A percentile compares a stretch with the other conserved stretches of the same genome.
Evolutionary conservation across 2,113 vertebrate species (phyloP).

Genomic region (Cichladusa arquata): DNA sequence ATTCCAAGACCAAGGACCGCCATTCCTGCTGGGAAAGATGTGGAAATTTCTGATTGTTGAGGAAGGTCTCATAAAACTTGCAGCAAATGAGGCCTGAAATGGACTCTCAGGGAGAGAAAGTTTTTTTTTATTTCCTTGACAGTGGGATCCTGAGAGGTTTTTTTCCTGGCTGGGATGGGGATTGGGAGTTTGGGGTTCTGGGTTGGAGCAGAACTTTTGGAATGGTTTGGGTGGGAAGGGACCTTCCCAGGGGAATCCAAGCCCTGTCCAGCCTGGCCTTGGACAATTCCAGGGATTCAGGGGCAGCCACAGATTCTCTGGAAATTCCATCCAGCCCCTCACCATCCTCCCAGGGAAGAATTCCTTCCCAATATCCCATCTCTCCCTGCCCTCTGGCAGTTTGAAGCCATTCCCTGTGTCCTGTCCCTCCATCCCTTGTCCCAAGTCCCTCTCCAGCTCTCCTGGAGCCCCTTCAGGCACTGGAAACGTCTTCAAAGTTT

Average conservation of each 20-base stretch:
- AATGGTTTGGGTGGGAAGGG: not conserved
- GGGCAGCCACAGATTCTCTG: not conserved
- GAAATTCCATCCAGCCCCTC: not conserved
- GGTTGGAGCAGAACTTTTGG: not conserved
- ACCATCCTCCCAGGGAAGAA: accelerated
- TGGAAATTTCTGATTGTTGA: not conserved
- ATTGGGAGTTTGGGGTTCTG: not conserved
- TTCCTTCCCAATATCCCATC: not conserved
- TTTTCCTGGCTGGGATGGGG: not conserved
- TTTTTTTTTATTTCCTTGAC: not conserved
- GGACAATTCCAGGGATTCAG: not conserved
- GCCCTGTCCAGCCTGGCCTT: accelerated
- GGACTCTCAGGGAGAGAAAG: not conserved
- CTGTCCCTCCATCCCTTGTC: not conserved
- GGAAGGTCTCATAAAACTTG: not conserved
- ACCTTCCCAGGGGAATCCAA: accelerated
- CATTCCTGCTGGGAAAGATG: not conserved
- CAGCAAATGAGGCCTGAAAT: not conserved
- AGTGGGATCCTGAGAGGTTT: not conserved
- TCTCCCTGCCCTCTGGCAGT: not conserved
- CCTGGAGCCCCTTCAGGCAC: accelerated
- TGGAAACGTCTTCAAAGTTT: accelerated
- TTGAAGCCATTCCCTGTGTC: not conserved
- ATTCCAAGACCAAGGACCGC: not conserved
- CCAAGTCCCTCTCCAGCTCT: not conserved